Evolutionary conservation across 1,140 invertebrate genomes (phyloP).

Genomic region (Anthonomus grandis): DNA sequence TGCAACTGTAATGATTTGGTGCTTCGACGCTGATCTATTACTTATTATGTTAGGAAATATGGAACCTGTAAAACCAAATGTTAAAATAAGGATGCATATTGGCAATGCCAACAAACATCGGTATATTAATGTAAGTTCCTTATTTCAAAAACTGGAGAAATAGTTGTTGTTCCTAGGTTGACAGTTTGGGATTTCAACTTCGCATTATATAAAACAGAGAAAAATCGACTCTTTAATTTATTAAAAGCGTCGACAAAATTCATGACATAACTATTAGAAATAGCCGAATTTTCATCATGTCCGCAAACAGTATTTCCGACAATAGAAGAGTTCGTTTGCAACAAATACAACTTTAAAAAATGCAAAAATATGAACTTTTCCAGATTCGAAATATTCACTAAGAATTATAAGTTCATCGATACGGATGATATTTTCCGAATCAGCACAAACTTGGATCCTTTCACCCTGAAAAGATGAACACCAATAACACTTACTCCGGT

Average conservation of each 20-base stretch:
- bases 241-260: constrained; percentile 16
- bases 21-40: too few species aligned
- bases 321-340: too few species aligned
- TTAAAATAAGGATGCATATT: too few species aligned
- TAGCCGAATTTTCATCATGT: background rate
- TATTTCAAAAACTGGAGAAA: constrained; percentile 37
- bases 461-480: constrained; percentile 40
- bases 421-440: constrained; percentile 32
- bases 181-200: constrained; percentile 50
- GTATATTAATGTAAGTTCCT: too few species aligned
- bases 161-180: constrained; percentile 44
- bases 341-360: background rate
- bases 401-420: constrained; percentile 3
- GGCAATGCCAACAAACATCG: too few species aligned
- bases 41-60: too few species aligned
- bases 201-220: constrained; percentile 39
- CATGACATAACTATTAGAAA: too few species aligned
- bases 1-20: constrained; percentile 33
- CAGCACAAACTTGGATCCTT: constrained; percentile 35
- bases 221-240: constrained; percentile 34
- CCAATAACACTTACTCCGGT: constrained; percentile 37
- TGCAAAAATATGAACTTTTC: too few species aligned
- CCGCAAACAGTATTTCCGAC: too few species aligned
- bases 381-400: background rate
- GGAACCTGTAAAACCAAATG: too few species aligned